Conservation (phyloP, 2,888 invertebrate species). For the Caenorhabditis afra region DNA sequence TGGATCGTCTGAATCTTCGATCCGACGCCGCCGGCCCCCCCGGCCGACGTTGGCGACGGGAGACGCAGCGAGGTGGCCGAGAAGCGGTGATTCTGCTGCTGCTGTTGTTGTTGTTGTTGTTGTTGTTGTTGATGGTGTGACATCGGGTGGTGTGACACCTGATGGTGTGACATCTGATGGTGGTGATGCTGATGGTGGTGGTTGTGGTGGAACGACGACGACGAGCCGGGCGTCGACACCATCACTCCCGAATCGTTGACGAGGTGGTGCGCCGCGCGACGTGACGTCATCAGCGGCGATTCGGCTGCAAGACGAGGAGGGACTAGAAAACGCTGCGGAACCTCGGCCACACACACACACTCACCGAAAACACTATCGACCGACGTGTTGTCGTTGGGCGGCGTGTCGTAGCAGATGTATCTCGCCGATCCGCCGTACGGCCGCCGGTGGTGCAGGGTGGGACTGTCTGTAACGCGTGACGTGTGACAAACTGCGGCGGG, state of each 20-base stretch:
- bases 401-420: slow-evolving; percentile 27
- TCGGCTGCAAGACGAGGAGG: too few species aligned
- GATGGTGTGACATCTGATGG: slow-evolving; percentile 17
- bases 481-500: too few species aligned
- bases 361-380: slow-evolving; percentile 50
- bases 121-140: neutral
- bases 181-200: neutral
- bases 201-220: too few species aligned
- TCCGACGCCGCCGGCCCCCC: neutral
- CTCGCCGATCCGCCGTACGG: slow-evolving; percentile 22
- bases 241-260: slow-evolving; percentile 43
- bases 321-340: too few species aligned
- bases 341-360: too few species aligned
- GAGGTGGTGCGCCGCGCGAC: too few species aligned
- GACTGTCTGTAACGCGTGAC: neutral
- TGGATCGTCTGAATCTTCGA: slow-evolving; percentile 28
- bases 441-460: slow-evolving; percentile 6
- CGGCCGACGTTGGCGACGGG: slow-evolving; percentile 26
- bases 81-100: neutral
- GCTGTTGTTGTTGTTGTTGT: neutral
- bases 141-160: neutral
- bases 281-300: slow-evolving; percentile 2
- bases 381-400: slow-evolving; percentile 23
- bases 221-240: slow-evolving; percentile 15
- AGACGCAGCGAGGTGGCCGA: slow-evolving; percentile 36